These are phyloP conservation scores for Syrrhaptes paradoxus DNA, from an alignment of 2,113 vertebrate species.

Conservation along the genomic window DNA sequence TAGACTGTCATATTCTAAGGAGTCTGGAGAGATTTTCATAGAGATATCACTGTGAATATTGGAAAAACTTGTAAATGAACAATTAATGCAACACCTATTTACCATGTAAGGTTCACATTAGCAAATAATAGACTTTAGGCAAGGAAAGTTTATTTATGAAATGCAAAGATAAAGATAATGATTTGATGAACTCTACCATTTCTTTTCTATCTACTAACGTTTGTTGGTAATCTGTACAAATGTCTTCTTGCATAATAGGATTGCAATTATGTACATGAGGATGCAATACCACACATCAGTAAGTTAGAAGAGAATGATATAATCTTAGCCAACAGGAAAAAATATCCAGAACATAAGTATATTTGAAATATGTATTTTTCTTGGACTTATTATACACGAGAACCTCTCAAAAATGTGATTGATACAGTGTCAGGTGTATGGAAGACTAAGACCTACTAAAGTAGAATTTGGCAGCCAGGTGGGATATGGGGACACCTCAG, in stretches of 20 bases:
- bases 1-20: neutral
- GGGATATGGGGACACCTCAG: neutral
- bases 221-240: neutral
- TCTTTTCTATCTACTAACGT: neutral
- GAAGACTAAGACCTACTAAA: neutral
- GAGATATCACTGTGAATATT: neutral
- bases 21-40: neutral
- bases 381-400: too few relatives aligned
- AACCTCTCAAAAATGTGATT: neutral
- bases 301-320: neutral
- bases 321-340: neutral
- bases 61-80: neutral
- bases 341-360: neutral
- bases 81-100: neutral
- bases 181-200: rapidly evolving
- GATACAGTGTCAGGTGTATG: neutral
- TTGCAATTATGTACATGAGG: neutral
- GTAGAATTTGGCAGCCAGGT: neutral
- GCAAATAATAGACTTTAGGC: neutral
- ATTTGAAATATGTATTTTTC: neutral
- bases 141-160: neutral
- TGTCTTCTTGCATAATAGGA: neutral
- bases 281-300: neutral
- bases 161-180: neutral
- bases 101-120: neutral